Base-by-base conservation (phyloP, 2,888 invertebrate genomes). In the Nasonovia ribisnigri region DNA sequence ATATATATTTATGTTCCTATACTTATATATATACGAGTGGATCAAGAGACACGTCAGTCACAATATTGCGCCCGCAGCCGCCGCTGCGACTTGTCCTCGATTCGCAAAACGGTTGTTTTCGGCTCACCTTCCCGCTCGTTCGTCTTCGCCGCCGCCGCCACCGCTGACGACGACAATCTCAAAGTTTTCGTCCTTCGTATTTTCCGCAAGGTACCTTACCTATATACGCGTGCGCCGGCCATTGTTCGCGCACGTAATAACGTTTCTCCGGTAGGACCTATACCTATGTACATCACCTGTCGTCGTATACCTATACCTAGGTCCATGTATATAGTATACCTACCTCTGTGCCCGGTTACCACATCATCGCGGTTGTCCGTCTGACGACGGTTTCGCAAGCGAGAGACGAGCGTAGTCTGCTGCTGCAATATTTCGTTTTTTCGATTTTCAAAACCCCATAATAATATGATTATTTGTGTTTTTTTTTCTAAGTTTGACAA, bases 21-120 rank as follows among this genome's bases (percentile, higher is more conserved):
- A n/a, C n/a, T n/a, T 67, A 36, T n/a, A 54, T 36, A 24, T 0
- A 51, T 11, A 51, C 60, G 60, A n/a, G 29, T 60, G 43, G 36
- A 29, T n/a, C n/a, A 24, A 60, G 46, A 60, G 57, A 92, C 46
- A 84, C 84, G 90, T 90, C 77, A 77, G 77, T 77, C 36, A 77
- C 77, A 60, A 13, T 60, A 90, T 90, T 10, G 90, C 90, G 91
- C 77, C 84, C 42, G 87, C 48, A 42, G 87, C 87, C n/a, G 48
- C 92, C n/a, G 36, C 92, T 60, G 92, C 36, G 57, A 87, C 60
- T 54, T 84, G 92, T 89, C 92, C 92, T 93, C 88, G 92, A 89
- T 84, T 93, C 88, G 46, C 43, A 43, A 48, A 29, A 86, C 86
- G 46, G 77, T 77, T 77, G 77, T 86, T 86, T 86, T 86, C 46